Evolutionary conservation across 2,888 invertebrate species (phyloP), one percentile per base, ranked within the genome.

Genomic region (Ypsolopha sequella): DNA sequence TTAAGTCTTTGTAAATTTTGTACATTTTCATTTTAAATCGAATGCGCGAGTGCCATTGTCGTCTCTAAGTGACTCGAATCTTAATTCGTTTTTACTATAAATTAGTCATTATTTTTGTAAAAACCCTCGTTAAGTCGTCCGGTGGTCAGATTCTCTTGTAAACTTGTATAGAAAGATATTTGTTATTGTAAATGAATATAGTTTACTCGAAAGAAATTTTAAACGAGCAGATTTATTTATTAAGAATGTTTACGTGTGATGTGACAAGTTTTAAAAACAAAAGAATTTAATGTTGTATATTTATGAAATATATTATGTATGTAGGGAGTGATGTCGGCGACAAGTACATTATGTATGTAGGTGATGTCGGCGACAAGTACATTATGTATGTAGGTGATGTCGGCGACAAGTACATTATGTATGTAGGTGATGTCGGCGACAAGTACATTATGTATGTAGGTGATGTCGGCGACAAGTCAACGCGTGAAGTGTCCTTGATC

Each of bases 251-350:
- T 45, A 45, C 35, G 41, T 48, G 44, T 44, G 51, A 54, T 52
- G 57, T 56, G 56, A 54, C 52, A 52, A 58, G 54, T 53, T 55
- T 51, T 45, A 45, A 24, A 24, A 24, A 45, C 33, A 51, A 54
- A 52, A 46, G 50, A 46, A 53, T 45, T 56, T 55, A 58, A 58
- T 59, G 59, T 59, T 59, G 59, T 59, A 59, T 59, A 58, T 58
- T 57, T 56, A 56, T 57, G 55, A 53, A 48, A 51, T 47, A 24
- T 24, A 24, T 50, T 46, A 33, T 11, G 35, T 51, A 39, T 46
- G 50, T 52, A 45, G 11, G 41, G 41, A 13, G 6, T 41, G 35
- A 13, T 39, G 14, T 13, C 48, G 48, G n/a, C 6, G 48, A 39
- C 9, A 33, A 24, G 39, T 10, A n/a, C 13, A 36, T 39, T n/a